These are phyloP conservation scores for Darevskia mixta DNA, from an alignment of 2,797 vertebrate species.

Conservation along the genomic window DNA sequence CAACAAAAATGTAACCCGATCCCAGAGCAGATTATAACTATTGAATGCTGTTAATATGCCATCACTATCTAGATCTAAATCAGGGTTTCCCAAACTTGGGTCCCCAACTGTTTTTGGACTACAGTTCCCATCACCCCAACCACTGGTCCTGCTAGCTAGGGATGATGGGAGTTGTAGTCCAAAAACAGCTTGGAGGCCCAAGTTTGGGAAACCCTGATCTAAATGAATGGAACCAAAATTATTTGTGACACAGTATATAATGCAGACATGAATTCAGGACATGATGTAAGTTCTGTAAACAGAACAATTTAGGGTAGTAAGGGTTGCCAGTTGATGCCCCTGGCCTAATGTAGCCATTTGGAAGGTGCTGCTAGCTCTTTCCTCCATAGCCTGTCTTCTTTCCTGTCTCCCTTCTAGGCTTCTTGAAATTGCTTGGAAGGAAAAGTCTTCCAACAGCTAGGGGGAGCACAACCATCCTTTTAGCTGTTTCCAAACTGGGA, in stretches of 20 bases:
- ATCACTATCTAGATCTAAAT: not conserved
- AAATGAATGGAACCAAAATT: not conserved
- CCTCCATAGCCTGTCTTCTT: not conserved
- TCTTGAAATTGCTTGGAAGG: not conserved
- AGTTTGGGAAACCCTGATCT: not conserved
- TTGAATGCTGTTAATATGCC: not conserved
- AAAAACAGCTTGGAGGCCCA: too few species aligned
- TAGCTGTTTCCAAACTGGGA: not conserved
- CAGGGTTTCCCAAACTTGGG: too few species aligned
- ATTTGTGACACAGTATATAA: not conserved
- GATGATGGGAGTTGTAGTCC: too few species aligned
- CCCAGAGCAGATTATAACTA: not conserved
- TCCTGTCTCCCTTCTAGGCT: not conserved
- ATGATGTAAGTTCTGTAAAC: not conserved
- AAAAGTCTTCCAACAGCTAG: not conserved
- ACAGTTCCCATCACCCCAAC: too few species aligned
- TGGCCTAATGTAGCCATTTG: not conserved
- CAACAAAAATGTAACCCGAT: constrained; percentile 9
- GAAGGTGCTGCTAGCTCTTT: not conserved
- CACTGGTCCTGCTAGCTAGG: too few species aligned
- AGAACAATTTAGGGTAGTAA: not conserved
- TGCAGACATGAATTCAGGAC: not conserved
- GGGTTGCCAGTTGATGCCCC: not conserved
- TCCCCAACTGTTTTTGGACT: too few species aligned
- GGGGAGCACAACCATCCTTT: not conserved